phyloP scores from a whole-genome alignment of 2,113 vertebrate species.

The Larimichthys crocea region DNA sequence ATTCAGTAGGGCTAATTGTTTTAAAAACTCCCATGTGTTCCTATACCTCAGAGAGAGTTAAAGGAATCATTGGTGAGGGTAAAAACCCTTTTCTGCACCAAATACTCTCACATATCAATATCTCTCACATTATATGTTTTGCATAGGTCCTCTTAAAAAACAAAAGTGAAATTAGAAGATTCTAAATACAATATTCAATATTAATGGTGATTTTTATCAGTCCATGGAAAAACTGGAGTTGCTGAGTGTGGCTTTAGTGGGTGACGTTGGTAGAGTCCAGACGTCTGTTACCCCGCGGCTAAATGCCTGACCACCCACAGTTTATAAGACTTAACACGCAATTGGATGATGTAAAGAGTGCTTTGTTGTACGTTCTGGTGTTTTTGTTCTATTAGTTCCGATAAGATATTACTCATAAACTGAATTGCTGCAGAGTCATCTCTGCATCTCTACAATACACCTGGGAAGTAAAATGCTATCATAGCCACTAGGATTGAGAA shows the following conservation, averaged over 20 bases:
- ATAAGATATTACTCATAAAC: slow-evolving; percentile 3
- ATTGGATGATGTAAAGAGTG: slow-evolving; percentile 12
- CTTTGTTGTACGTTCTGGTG: slow-evolving; percentile 3
- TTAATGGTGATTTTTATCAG: neutral
- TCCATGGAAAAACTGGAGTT: neutral
- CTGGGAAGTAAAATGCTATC: neutral
- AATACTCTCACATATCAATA: neutral
- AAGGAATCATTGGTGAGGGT: slow-evolving; percentile 22
- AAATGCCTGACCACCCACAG: slow-evolving; percentile 68
- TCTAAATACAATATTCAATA: neutral
- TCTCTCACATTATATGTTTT: neutral
- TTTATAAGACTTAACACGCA: slow-evolving; percentile 15
- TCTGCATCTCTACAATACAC: neutral
- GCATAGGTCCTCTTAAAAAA: neutral
- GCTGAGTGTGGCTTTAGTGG: slow-evolving; percentile 25
- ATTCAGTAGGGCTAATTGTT: slow-evolving; percentile 75
- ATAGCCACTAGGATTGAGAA: neutral
- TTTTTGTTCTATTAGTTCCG: neutral
- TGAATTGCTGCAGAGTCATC: neutral
- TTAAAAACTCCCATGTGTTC: slow-evolving; percentile 81
- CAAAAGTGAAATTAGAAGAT: neutral
- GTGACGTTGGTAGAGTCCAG: slow-evolving; percentile 63
- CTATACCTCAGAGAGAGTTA: slow-evolving; percentile 27
- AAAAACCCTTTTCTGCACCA: slow-evolving; percentile 18
- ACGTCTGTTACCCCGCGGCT: slow-evolving; percentile 38